phyloP scores from a whole-genome alignment of 2,797 vertebrate genomes.

The Natrix natrix region DNA sequence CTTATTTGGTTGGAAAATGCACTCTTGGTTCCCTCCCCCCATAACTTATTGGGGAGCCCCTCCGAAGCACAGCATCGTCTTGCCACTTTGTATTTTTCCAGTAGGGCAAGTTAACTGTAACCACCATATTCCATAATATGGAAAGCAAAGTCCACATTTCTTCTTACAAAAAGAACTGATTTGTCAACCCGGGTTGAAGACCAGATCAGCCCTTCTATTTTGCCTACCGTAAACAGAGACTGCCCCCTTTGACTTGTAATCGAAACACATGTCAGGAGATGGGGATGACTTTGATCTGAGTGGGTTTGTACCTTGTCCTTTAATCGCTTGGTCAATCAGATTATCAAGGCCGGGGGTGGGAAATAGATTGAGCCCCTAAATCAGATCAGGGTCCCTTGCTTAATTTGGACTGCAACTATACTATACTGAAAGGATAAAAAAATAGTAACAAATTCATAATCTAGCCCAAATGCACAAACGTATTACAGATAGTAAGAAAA shows the following conservation, averaged over 20 bases:
- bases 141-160: neutral
- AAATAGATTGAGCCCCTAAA: no score
- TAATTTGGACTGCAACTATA: no score
- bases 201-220: neutral
- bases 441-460: no score
- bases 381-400: no score
- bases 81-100: neutral
- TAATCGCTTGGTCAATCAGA: no score
- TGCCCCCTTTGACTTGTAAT: neutral
- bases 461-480: no score
- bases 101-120: neutral
- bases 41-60: neutral
- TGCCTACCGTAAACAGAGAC: neutral
- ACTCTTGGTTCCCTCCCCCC: neutral
- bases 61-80: neutral
- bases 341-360: no score
- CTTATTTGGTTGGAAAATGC: neutral
- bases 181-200: neutral
- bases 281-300: no score
- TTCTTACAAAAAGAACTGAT: neutral
- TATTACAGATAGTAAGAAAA: no score
- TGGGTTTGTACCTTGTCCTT: no score
- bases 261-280: neutral
- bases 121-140: neutral
- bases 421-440: no score